Base-by-base conservation (phyloP, 2,888 invertebrate species). In the Eutolmus rufibarbis region DNA sequence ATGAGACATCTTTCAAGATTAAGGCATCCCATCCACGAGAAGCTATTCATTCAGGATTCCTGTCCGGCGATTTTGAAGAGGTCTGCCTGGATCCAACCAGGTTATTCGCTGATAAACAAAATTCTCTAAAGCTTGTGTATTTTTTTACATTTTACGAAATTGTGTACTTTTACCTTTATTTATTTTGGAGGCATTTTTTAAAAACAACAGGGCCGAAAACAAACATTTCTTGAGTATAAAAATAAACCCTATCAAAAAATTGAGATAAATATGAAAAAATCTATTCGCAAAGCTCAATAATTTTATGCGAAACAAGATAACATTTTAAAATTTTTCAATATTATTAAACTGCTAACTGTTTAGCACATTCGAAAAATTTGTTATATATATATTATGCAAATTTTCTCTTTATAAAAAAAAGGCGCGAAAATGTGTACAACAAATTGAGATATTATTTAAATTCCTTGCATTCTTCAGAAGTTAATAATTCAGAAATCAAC, bases 1-100 rank as follows among this genome's bases (percentile, higher is more conserved):
- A 51, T 79, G 56, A 79, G 51, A 79, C 79, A 79, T 79, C 51
- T 12, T 79, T 79, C n/a, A 79, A 79, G 79, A 79, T 79, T 79
- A 79, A 66, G 28, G 66, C 66, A 66, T 23, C 3, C 28, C 28
- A 66, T 66, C 66, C 66, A 66, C 19, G 66, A 9, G 23, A 28
- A 66, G 23, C 9, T 66, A 28, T 66, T 12, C 66, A 66, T 66
- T 66, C 66, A 28, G 28, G 2, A 66, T 66, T 66, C 23, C 28
- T 12, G 23, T 66, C 23, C 28, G 14, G 23, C 23, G 9, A n/a
- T 57, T 57, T 23, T 9, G 57, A 57, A 19, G 57, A 19, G 57
- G 57, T 23, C 2, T 57, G 7, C 1, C 2, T 23, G 8, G 56
- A 8, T 56, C 5, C 56, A 19, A n/a, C 19, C 23, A 57, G 57